phyloP scores from a whole-genome alignment of 2,113 vertebrate genomes.

The Acinonyx jubatus region DNA sequence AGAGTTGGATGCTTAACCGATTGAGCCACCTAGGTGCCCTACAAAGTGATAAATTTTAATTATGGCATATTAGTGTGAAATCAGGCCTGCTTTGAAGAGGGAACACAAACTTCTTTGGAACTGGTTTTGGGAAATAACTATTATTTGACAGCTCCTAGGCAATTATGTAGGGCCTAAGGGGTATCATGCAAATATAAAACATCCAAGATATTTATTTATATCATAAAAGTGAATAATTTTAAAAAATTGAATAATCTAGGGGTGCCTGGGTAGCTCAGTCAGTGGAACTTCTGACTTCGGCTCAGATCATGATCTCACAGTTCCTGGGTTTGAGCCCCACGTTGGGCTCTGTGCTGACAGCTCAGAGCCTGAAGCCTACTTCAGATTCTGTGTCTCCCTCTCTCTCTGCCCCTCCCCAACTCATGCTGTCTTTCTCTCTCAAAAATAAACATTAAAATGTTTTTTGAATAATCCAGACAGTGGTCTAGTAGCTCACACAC shows the following conservation, averaged over 20 bases:
- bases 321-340: too few species aligned
- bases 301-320: too few species aligned
- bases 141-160: not conserved
- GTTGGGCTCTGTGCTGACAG: too few species aligned
- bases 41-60: constrained; percentile 1
- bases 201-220: not conserved
- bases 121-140: not conserved
- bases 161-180: not conserved
- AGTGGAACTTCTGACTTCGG: too few species aligned
- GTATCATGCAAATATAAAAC: not conserved
- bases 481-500: not conserved
- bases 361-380: too few species aligned
- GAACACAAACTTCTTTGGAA: not conserved
- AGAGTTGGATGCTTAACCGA: too few species aligned
- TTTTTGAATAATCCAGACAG: not conserved
- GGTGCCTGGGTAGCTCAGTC: too few species aligned
- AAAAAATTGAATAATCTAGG: not conserved
- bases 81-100: not conserved
- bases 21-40: too few species aligned
- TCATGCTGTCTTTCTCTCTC: too few species aligned
- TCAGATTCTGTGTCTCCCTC: too few species aligned
- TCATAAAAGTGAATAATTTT: not conserved
- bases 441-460: too few species aligned
- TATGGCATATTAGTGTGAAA: not conserved
- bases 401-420: too few species aligned